Percentiles rank a stretch among this genome's conserved stretches.
These are phyloP conservation scores for Rhabdophis nuchalis DNA, from an alignment of 2,797 vertebrate genomes.

Conservation along the genomic window DNA sequence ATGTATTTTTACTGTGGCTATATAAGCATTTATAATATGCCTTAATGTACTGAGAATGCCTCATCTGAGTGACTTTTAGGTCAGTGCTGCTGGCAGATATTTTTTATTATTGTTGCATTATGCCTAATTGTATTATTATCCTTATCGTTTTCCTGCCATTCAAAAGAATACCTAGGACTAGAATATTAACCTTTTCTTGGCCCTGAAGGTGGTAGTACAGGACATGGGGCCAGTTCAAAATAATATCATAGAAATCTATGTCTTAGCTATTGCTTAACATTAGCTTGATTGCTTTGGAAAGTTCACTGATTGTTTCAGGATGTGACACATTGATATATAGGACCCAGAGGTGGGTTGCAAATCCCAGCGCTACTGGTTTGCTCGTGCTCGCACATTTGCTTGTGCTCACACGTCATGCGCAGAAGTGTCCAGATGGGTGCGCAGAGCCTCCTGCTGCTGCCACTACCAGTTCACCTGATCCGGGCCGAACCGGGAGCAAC, in stretches of 20 bases:
- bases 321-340: neutral
- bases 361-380: too few species aligned
- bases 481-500: too few species aligned
- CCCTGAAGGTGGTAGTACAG: neutral
- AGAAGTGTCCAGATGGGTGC: too few species aligned
- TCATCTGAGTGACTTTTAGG: neutral
- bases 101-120: neutral
- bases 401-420: too few species aligned
- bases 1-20: neutral
- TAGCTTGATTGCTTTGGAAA: neutral
- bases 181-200: neutral
- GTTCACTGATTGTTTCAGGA: neutral
- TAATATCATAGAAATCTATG: neutral
- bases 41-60: neutral
- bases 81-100: neutral
- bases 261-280: neutral
- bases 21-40: neutral
- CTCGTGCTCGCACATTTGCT: too few species aligned
- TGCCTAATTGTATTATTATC: neutral
- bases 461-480: too few species aligned
- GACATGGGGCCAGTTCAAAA: too few species aligned
- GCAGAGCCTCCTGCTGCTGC: too few species aligned
- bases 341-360: too few species aligned
- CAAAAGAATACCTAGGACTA: neutral
- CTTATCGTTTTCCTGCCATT: neutral